Evolutionary conservation across 2,888 invertebrate species (phyloP), one percentile per base, ranked within the genome.

Genomic region (Tortricodes alternella): DNA sequence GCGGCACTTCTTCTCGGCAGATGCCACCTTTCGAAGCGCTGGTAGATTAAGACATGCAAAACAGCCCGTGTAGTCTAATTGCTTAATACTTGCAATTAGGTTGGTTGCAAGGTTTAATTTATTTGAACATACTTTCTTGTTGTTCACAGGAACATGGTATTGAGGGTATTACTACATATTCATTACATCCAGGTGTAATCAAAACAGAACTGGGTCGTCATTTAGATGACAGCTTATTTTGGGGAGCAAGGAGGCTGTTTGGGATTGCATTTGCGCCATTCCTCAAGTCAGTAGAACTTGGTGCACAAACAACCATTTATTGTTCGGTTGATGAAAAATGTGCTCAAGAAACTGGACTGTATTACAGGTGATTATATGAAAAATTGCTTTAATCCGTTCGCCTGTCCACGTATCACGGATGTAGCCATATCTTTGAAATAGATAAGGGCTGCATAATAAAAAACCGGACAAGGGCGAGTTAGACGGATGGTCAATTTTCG

Each of bases 251-350:
- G 8, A 67, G 65, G 34, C 29, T 92, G 0, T 73, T 91, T 34
- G 73, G 79, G 1, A 59, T 80, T 7, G 0, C 92, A 0, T 5
- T 77, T 0, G 67, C 70, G 1, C 82, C 83, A 0, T 92, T 94
- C 65, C 79, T 93, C 58, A 93, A 94, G 74, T 88, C 87, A 1
- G 91, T 93, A 0, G 89, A 92, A 62, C 90, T 92, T 60, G 96
- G 96, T 1, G 95, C 96, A 0, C 96, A 96, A 81, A 95, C 96
- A 1, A 92, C 93, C 0, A 92, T 96, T 53, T 93, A 95, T 74
- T 96, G 95, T 69, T 92, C 94, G 0, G 84, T 95, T 0, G 93
- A 94, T 62, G 94, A 94, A 61, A 92, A 94, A 63, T 92, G 92
- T 62, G 92, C 84, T 0, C 77, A 88, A 16, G 92, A 94, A 73